Percentiles rank a stretch among this genome's conserved stretches.
These are phyloP conservation scores for Habroteleia sp. DNA, from an alignment of 2,888 invertebrate genomes.

Conservation along the genomic window DNA sequence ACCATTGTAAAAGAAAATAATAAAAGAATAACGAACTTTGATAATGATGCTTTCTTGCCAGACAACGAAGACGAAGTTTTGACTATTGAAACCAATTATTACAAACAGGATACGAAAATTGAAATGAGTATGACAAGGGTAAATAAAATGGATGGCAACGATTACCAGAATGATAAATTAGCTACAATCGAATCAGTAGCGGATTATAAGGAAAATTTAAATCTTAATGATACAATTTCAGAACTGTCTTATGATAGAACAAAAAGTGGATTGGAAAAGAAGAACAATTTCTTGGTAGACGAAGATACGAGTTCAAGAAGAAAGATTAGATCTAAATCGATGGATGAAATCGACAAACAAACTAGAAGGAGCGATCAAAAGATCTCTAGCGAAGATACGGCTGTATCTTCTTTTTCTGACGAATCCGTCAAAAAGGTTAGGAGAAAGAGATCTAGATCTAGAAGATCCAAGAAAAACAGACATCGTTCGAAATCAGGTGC, in stretches of 20 bases:
- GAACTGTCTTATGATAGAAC: constrained; percentile 1
- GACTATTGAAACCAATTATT: constrained; percentile 72
- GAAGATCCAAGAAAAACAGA: constrained; percentile 30
- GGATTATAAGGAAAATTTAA: constrained; percentile 5
- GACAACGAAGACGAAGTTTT: constrained; percentile 73
- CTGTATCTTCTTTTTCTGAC: constrained; percentile 59
- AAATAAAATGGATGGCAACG: constrained; percentile 12
- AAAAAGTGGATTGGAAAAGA: constrained; percentile 26
- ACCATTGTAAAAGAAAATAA: constrained; percentile 18
- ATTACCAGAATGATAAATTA: not conserved
- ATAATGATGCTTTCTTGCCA: constrained; percentile 72
- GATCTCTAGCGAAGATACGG: constrained; percentile 63
- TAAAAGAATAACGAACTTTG: constrained; percentile 56
- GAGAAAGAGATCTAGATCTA: constrained; percentile 19
- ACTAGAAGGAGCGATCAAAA: not conserved
- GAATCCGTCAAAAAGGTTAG: constrained; percentile 2
- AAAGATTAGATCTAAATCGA: constrained; percentile 33
- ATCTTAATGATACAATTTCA: constrained; percentile 8
- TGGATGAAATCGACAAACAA: constrained; percentile 7
- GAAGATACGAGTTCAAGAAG: not conserved
- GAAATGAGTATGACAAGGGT: constrained; percentile 67
- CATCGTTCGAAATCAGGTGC: constrained; percentile 49
- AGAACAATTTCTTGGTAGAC: constrained; percentile 29
- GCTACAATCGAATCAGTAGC: not conserved
- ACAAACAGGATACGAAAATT: constrained; percentile 68